These are phyloP conservation scores for Dipodomys stephensi DNA, from an alignment of 2,113 vertebrate genomes.

Conservation along the genomic window DNA sequence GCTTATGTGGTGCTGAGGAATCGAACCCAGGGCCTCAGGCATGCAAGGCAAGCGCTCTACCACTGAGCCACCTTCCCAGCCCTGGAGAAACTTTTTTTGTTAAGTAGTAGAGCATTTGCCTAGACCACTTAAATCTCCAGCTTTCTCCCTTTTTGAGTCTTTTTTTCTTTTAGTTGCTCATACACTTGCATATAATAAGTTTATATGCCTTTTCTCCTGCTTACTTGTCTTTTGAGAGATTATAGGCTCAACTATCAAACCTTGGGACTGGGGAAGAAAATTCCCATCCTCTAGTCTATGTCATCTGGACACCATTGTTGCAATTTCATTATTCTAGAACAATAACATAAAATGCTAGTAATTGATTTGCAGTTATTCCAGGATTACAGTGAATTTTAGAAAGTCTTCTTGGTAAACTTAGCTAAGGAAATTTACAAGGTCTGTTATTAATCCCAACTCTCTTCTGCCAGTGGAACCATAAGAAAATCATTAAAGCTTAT, in stretches of 20 bases:
- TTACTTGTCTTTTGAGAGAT: background rate
- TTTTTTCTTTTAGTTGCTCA: background rate
- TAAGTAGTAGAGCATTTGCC: no score
- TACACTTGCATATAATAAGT: background rate
- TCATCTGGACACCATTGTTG: background rate
- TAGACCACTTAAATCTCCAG: no score
- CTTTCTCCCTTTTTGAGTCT: background rate
- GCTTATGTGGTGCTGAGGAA: no score
- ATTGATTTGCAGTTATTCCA: conserved; percentile 45
- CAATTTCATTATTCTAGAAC: conserved; percentile 46
- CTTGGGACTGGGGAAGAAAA: background rate
- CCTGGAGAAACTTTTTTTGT: no score
- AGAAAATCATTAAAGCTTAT: conserved; percentile 37
- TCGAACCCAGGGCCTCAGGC: no score
- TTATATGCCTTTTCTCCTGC: background rate
- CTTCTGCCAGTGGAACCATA: background rate
- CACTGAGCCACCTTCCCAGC: no score
- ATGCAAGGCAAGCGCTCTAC: no score
- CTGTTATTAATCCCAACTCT: background rate
- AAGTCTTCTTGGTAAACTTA: background rate
- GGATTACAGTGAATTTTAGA: conserved; percentile 14
- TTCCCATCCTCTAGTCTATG: background rate
- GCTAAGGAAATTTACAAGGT: conserved; percentile 35
- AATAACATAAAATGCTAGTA: conserved; percentile 1
- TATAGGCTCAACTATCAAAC: background rate